Base-by-base conservation (phyloP, 2,888 invertebrate species). In the Drosophila fulvimacula region DNA sequence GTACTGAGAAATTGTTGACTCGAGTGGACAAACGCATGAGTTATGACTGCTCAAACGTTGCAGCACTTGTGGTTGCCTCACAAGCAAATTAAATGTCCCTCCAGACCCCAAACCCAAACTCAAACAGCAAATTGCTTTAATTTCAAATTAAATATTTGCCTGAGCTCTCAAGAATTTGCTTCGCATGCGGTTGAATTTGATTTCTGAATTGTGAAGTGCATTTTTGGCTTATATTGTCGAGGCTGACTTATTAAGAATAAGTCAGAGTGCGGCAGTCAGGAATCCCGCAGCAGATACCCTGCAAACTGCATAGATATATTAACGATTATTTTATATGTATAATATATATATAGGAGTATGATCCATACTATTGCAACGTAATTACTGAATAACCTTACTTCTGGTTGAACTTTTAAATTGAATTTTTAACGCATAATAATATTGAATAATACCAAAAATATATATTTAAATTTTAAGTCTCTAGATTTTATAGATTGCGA, bases 21-120 rank as follows among this genome's bases (percentile, higher is more conserved):
- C 5, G 51, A 36, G 51, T 36, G 51, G 21, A 36, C 51, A 51
- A 51, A 51, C 34, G 32, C 21, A 51, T 21, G 17, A 30, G 30
- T 19, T 13, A 21, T 21, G 32, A 34, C 49, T 34, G 19, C 49
- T 51, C 49, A 36, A 51, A 21, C 10, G 21, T 5, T 51, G 21
- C 0, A n/a, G n/a, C 21, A 36, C 13, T n/a, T 34, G 21, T 27
- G 27, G 17, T 53, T 39, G 2, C 27, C 13, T 13, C 38, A 13
- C 17, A 13, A 39, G 53, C 27, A 5, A 27, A 39, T 39, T 53
- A 27, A 9, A 27, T 39, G 17, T 39, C 27, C 13, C 17, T 6
- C 3, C 21, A 11, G n/a, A 19, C 11, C 5, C 5, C 6, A 5
- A 5, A 5, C n/a, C n/a, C 13, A 13, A 13, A 15, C 34, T 15